phyloP scores from a whole-genome alignment of 2,797 vertebrate species.

The Premnoplex brunnescens region DNA sequence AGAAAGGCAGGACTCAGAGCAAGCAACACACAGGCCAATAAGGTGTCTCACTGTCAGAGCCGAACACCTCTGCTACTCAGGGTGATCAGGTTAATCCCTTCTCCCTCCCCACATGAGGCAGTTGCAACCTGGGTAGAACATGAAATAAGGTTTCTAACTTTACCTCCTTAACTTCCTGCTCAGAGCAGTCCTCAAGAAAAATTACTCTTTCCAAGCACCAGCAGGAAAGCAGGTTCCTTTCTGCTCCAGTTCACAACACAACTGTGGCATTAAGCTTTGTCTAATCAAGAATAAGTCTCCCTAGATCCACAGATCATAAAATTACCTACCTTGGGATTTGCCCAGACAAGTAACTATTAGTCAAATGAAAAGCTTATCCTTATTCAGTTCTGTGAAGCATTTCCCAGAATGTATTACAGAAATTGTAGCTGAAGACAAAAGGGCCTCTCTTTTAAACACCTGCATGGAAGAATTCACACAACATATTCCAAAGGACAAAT shows the following conservation, averaged over 20 bases:
- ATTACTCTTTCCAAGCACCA: background rate
- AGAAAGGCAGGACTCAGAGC: background rate
- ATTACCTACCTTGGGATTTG: conserved; percentile 32
- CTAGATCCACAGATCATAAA: conserved; percentile 42
- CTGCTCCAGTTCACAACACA: background rate
- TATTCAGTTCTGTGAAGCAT: conserved; percentile 26
- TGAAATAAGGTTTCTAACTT: background rate
- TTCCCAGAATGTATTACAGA: background rate
- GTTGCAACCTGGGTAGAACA: background rate
- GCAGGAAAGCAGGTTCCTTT: background rate
- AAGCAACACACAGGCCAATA: background rate
- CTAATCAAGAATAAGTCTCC: conserved; percentile 50
- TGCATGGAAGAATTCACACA: background rate
- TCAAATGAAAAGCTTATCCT: conserved; percentile 38
- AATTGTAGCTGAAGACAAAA: conserved; percentile 1
- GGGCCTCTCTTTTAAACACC: background rate
- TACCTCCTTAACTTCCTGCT: background rate
- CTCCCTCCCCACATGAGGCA: background rate
- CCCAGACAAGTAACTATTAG: conserved; percentile 25
- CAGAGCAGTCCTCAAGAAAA: background rate
- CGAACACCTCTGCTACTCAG: background rate
- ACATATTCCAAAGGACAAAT: background rate
- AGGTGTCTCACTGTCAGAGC: background rate
- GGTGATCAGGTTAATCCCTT: background rate
- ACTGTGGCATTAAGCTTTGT: background rate